Conservation (phyloP, 2,888 invertebrate genomes). For the Pristionchus mayeri region DNA sequence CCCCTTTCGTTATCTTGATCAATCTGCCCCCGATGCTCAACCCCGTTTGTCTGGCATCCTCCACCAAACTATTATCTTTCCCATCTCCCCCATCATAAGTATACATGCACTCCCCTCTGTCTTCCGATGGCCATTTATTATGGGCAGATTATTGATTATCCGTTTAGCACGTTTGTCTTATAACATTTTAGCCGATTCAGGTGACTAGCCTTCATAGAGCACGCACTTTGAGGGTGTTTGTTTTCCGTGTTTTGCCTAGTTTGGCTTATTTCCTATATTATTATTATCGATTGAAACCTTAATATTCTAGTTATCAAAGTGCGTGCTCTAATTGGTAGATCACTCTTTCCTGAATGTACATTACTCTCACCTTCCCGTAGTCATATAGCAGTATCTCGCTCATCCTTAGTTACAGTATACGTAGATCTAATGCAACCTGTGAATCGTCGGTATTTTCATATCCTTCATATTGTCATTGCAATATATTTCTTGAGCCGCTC, state of each 20-base stretch:
- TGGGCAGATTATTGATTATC: constrained; percentile 11
- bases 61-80: neutral
- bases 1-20: neutral
- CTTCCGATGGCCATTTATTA: neutral
- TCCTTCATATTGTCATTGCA: constrained; percentile 31
- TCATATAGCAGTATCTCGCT: too few relatives aligned
- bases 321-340: neutral
- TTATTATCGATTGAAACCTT: neutral
- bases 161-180: constrained; percentile 26
- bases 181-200: neutral
- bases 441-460: constrained; percentile 31
- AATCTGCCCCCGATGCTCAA: constrained; percentile 22
- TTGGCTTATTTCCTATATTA: neutral
- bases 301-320: constrained; percentile 27
- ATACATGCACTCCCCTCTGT: neutral
- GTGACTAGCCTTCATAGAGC: neutral
- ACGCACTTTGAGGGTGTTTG: neutral
- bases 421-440: neutral
- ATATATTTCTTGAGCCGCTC: neutral
- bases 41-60: neutral
- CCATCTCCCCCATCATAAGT: neutral
- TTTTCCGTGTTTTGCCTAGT: neutral
- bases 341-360: constrained; percentile 38
- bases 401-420: neutral
- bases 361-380: neutral